Base-by-base conservation (phyloP, 2,113 vertebrate genomes). In the Circaetus cinerascens region DNA sequence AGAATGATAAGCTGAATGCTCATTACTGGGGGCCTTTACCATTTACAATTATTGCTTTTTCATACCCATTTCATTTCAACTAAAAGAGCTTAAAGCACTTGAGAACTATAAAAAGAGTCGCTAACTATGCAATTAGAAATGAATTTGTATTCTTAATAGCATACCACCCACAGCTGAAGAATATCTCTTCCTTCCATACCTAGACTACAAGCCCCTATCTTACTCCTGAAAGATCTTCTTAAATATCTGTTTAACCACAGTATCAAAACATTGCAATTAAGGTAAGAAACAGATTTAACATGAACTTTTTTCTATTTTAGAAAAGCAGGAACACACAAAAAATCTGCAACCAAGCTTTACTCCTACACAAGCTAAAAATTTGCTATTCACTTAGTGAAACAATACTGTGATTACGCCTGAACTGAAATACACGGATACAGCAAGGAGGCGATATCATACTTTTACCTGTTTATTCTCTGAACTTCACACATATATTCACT, bases 231-330 rank as follows among this genome's bases (percentile, higher is more conserved):
- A 90, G 23, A 56, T 68, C 64, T 82, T 79, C 68, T 86, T 74
- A 84, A 88, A 13, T 56, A 82, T n/a, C 74, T 90, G 55, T 76
- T 95, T 93, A 95, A 92, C 41, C n/a, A 85, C 43, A 59, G 57
- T 53, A 86, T 34, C 53, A 85, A 89, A 96, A 83, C 56, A 94
- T 56, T 91, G 59, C 53, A 90, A 55, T 87, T 91, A 91, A 85
- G 25, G 29, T 32, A 81, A 85, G 83, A 92, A 97, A 89, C 53
- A 93, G 76, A 95, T 83, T 95, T 80, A 93, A 94, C 76, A 68
- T 73, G 43, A 93, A 91, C 43, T 92, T 88, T 92, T 88, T 88
- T 88, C 67, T 73, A 71, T 83, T 84, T 88, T 74, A 80, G 36
- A 85, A 97, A 96, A 95, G 34, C 43, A 90, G 36, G 50, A 84